A percentile compares a stretch with the other conserved stretches of the same genome.
Evolutionary conservation across 1,140 invertebrate species (phyloP).

Genomic region (Caligus rogercresseyi): DNA sequence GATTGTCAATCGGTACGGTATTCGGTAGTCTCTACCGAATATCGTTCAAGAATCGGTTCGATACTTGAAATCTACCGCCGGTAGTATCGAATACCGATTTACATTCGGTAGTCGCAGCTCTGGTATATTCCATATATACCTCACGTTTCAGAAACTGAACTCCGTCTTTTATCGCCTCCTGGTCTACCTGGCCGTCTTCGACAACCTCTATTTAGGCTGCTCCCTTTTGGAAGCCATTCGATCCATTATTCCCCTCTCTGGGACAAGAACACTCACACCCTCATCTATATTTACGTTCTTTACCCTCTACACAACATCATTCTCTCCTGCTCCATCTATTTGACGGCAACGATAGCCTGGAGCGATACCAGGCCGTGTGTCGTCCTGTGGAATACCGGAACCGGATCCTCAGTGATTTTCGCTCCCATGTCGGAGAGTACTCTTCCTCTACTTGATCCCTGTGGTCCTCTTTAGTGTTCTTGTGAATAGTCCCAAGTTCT

Average conservation of each 20-base stretch:
- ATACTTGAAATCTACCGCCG: no score
- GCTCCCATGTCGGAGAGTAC: not conserved
- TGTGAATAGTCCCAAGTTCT: constrained; percentile 12
- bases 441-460: not conserved
- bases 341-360: not conserved
- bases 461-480: not conserved
- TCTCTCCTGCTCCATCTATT: constrained; percentile 1
- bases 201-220: constrained; percentile 8
- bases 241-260: not conserved
- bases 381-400: not conserved
- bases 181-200: constrained; percentile 5
- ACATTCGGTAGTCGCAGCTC: no score
- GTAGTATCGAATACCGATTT: no score
- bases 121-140: no score
- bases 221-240: constrained; percentile 3
- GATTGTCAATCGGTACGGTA: no score
- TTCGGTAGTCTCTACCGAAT: no score
- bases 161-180: constrained; percentile 9
- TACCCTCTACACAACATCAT: constrained; percentile 10
- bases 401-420: not conserved
- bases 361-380: not conserved
- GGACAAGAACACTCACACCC: not conserved
- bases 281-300: constrained; percentile 1
- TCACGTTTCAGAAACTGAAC: constrained; percentile 3
- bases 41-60: no score